Base-by-base conservation (phyloP, 2,888 invertebrate genomes). In the Hypolimnas misippus region DNA sequence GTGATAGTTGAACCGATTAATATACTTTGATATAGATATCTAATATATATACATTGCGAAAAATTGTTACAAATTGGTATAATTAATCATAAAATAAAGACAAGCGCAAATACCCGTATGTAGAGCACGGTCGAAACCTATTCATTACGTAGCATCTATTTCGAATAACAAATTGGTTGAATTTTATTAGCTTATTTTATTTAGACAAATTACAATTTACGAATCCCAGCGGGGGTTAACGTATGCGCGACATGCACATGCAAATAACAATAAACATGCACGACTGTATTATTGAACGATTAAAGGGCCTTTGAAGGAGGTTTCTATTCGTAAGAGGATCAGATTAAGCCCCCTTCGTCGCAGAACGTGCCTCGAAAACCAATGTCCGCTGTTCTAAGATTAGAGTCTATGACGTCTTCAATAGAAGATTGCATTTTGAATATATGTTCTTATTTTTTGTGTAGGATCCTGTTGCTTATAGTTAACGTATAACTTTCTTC, bases 341-440 rank as follows among this genome's bases (percentile, higher is more conserved):
- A 85, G 87, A 89, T 90, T 89, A 86, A 87, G 89, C 85, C 85
- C 29, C 74, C 84, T 86, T 86, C 84, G 86, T 83, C 79, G 80
- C 74, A 14, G 79, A 82, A 90, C 90, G 91, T 91, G 91, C 88
- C 80, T 81, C 74, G 82, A 74, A 80, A 84, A 83, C 82, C 78
- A 89, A 89, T 86, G 85, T 80, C 78, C 81, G 71, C 73, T 77
- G 84, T 84, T 84, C 80, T 83, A 73, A 87, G 87, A 89, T 88
- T 88, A 88, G 77, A 84, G 29, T 44, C n/a, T 14, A 17, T 53
- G 35, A 21, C 16, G 21, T n/a, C 25, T 46, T 46, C 46, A 19
- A 42, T 46, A 46, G 21, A 25, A 21, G 12, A 46, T 21, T 17
- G 8, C 1, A 42, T 19, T 17, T 17, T 46, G 3, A 46, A 25